phyloP scores from a whole-genome alignment of 2,797 vertebrate species.

The Xenentodon cancila region DNA sequence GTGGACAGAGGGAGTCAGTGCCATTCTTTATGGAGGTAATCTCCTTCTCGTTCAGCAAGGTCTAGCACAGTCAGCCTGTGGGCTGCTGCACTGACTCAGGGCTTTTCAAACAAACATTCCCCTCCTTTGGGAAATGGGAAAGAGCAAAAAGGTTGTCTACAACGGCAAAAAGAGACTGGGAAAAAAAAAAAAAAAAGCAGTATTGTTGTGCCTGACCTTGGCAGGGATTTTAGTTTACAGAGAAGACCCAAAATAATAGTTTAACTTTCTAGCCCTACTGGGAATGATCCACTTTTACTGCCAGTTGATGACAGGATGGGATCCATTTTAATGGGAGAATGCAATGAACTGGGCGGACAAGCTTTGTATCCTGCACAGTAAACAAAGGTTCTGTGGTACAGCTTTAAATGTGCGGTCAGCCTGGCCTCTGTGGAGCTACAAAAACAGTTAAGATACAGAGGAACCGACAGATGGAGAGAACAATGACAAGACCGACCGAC shows the following conservation, averaged over 20 bases:
- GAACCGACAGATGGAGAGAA: too few relatives aligned
- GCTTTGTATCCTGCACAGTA: too few relatives aligned
- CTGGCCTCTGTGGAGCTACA: too few relatives aligned
- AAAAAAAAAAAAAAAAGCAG: constrained; percentile 9
- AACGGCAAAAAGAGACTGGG: constrained; percentile 10
- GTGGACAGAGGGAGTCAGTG: constrained; percentile 12
- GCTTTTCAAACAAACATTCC: constrained; percentile 30
- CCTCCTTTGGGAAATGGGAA: constrained; percentile 36
- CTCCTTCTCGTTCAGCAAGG: constrained; percentile 27
- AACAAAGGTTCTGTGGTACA: not conserved
- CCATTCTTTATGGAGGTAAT: constrained; percentile 43
- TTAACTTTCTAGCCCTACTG: constrained; percentile 1
- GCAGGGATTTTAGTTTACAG: not conserved
- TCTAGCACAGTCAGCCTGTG: constrained; percentile 45
- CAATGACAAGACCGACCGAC: too few relatives aligned
- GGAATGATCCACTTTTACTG: constrained; percentile 3
- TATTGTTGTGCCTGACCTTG: constrained; percentile 19
- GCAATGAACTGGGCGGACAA: not conserved
- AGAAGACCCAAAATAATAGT: not conserved
- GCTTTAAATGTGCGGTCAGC: too few relatives aligned
- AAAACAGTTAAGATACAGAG: too few relatives aligned
- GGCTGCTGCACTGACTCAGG: constrained; percentile 40
- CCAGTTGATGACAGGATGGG: not conserved
- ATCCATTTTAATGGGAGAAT: not conserved
- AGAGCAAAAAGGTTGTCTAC: constrained; percentile 16